Evolutionary conservation across 2,797 vertebrate species (phyloP).

Genomic region (Sebastes diaconus): DNA sequence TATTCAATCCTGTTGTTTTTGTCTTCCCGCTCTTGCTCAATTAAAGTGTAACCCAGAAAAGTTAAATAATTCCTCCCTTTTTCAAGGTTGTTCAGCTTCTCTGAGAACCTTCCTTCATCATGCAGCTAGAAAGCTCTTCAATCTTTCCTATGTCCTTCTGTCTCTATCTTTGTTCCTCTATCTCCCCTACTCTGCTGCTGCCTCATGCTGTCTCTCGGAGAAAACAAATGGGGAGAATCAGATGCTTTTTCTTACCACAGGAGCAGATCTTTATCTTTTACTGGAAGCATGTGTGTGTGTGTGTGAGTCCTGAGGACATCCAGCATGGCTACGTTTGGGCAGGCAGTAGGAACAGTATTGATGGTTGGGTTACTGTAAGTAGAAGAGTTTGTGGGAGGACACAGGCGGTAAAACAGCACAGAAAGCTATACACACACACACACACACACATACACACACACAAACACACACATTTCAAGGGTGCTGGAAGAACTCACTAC

Average conservation of each 20-base stretch:
- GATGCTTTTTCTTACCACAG: conserved; percentile 25
- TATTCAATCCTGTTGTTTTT: background rate
- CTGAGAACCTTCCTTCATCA: conserved; percentile 14
- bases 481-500: conserved; percentile 7
- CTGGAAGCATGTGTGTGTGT: conserved; percentile 3
- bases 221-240: conserved; percentile 45
- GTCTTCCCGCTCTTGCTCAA: background rate
- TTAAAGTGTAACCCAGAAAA: background rate
- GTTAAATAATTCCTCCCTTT: background rate
- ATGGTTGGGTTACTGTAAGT: conserved; percentile 36
- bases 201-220: conserved; percentile 11
- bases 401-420: conserved; percentile 9
- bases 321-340: conserved; percentile 23
- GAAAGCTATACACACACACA: background rate
- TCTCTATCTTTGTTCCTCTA: conserved; percentile 36
- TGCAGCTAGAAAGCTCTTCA: conserved; percentile 11
- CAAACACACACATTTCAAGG: conserved; percentile 16
- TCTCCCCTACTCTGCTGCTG: background rate
- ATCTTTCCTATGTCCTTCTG: conserved; percentile 31
- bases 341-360: conserved; percentile 8
- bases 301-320: conserved; percentile 6
- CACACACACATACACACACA: background rate
- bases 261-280: conserved; percentile 44
- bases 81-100: conserved; percentile 35
- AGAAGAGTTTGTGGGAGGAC: conserved; percentile 25